Evolutionary conservation across 2,888 invertebrate genomes (phyloP).

Genomic region (Tromatobia lineatoria): DNA sequence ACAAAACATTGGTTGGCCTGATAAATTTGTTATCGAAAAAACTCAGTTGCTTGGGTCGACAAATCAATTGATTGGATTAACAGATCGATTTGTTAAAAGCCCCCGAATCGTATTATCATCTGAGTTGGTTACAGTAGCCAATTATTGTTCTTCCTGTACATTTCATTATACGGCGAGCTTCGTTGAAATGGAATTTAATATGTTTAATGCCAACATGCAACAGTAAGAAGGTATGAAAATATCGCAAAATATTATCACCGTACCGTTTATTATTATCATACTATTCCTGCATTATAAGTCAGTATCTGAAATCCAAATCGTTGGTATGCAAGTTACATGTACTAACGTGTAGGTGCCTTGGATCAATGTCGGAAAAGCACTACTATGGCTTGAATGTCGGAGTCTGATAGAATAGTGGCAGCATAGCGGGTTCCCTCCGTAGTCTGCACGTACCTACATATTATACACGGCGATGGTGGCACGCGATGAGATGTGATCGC

Average conservation of each 20-base stretch:
- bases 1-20: too few species aligned
- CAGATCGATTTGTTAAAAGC: too few species aligned
- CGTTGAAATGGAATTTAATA: neutral
- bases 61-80: too few species aligned
- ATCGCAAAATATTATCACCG: neutral
- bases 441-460: constrained; percentile 64
- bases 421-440: constrained; percentile 44
- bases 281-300: neutral
- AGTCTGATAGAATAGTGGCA: constrained; percentile 48
- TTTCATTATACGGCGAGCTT: too few species aligned
- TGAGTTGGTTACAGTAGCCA: too few species aligned
- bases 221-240: neutral
- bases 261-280: neutral
- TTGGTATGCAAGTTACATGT: neutral
- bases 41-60: too few species aligned
- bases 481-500: constrained; percentile 85
- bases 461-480: constrained; percentile 83
- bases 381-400: constrained; percentile 14
- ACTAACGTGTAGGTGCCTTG: neutral
- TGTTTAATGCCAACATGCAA: neutral
- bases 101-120: too few species aligned
- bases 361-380: neutral
- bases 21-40: too few species aligned
- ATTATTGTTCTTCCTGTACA: too few species aligned
- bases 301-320: neutral